Evolutionary conservation across 2,797 vertebrate genomes (phyloP).

Genomic region (Thaleichthys pacificus): DNA sequence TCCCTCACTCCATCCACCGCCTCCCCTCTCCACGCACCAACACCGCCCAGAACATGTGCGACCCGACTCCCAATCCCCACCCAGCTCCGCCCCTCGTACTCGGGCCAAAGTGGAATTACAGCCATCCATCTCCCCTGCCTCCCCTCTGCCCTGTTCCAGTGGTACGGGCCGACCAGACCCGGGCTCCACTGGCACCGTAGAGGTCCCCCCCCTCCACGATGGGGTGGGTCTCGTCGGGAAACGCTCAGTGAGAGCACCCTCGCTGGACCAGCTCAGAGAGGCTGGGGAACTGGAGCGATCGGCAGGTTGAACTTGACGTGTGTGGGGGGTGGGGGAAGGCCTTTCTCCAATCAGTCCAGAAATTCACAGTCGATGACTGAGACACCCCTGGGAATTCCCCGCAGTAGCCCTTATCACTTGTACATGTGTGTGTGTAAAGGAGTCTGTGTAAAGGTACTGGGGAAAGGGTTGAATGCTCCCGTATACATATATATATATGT

Average conservation of each 20-base stretch:
- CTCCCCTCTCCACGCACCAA: neutral
- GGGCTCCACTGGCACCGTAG: neutral
- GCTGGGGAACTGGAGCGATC: neutral
- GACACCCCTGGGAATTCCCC: conserved; percentile 1
- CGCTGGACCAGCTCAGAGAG: neutral
- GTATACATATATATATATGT: neutral
- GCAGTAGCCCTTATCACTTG: neutral
- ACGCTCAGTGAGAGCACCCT: too few relatives aligned
- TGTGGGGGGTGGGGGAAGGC: neutral
- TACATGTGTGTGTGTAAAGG: neutral
- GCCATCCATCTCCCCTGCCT: conserved; percentile 30
- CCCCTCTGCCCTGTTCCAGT: conserved; percentile 15
- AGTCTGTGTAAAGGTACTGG: too few relatives aligned
- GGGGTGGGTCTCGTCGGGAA: neutral
- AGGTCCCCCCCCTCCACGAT: neutral
- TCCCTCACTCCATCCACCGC: neutral
- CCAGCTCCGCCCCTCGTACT: neutral
- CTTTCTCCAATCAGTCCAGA: neutral
- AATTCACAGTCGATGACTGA: conserved; percentile 3
- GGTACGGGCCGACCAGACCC: conserved; percentile 1
- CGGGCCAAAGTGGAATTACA: conserved; percentile 38
- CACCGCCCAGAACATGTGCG: too few relatives aligned
- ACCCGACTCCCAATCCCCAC: too few relatives aligned
- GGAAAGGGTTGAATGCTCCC: neutral
- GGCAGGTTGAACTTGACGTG: neutral